Conservation (phyloP, 2,797 vertebrate species). For the Dendrocincla tyrannina region DNA sequence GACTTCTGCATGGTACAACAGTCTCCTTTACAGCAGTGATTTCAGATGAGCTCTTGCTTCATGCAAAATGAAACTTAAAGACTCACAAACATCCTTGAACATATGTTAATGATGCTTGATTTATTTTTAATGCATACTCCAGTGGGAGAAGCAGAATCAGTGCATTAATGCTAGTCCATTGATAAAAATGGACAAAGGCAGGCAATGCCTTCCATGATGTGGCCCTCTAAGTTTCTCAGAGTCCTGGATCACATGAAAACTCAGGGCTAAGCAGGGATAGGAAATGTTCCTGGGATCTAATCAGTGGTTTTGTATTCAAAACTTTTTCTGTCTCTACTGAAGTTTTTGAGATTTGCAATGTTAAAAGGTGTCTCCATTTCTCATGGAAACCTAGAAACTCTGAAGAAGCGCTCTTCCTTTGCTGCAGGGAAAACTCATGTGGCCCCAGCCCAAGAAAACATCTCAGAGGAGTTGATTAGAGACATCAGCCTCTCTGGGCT, state of each 20-base stretch:
- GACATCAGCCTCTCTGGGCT: accelerated
- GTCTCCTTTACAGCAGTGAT: neutral
- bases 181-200: neutral
- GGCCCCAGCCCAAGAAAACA: accelerated
- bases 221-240: neutral
- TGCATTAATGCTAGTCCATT: neutral
- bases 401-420: neutral
- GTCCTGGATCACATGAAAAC: neutral
- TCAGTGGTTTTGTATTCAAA: neutral
- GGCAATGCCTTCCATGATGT: neutral
- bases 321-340: neutral
- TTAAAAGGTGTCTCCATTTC: neutral
- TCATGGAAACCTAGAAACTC: neutral
- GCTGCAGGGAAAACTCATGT: neutral
- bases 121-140: neutral
- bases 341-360: neutral
- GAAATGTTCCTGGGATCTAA: neutral
- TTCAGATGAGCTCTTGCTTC: neutral
- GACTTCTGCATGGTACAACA: neutral
- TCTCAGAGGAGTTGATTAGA: neutral
- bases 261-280: neutral
- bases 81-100: neutral
- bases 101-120: neutral
- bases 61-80: neutral
- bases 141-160: neutral